Conservation (phyloP, 2,797 vertebrate genomes). For the Sebastes reedi region DNA sequence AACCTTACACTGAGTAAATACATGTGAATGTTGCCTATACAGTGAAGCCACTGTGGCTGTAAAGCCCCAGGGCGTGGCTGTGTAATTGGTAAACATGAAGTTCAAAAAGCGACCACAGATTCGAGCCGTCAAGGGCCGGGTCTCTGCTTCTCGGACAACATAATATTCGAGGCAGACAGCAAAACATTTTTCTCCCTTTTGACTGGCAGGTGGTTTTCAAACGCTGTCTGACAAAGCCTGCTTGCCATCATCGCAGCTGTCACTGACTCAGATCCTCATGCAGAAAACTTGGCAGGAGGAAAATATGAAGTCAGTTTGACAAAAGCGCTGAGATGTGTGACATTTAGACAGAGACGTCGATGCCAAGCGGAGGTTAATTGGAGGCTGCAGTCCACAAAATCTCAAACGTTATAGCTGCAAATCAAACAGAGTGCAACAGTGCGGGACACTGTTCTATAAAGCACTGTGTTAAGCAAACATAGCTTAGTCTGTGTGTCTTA, state of each 20-base stretch:
- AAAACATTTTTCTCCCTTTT: slow-evolving; percentile 26
- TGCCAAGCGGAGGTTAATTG: slow-evolving; percentile 12
- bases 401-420: slow-evolving; percentile 22
- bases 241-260: slow-evolving; percentile 40
- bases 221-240: slow-evolving; percentile 14
- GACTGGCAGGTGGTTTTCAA: slow-evolving; percentile 56
- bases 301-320: slow-evolving; percentile 17
- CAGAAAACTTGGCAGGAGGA: slow-evolving; percentile 17
- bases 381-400: slow-evolving; percentile 1
- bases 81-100: slow-evolving; percentile 52
- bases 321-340: slow-evolving; percentile 25
- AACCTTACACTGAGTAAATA: slow-evolving; percentile 55
- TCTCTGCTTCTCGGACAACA: slow-evolving; percentile 15
- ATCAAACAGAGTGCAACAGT: slow-evolving; percentile 31
- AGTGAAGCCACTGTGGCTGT: slow-evolving; percentile 58
- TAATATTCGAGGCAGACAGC: slow-evolving; percentile 15
- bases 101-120: slow-evolving; percentile 54
- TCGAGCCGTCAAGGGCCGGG: slow-evolving; percentile 9
- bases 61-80: slow-evolving; percentile 54
- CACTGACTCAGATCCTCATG: slow-evolving; percentile 32
- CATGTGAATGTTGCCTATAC: slow-evolving; percentile 33
- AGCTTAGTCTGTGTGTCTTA: slow-evolving; percentile 1
- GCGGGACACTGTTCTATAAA: slow-evolving; percentile 31
- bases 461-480: slow-evolving; percentile 15
- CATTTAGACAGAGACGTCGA: slow-evolving; percentile 33